phyloP scores from a whole-genome alignment of 2,888 invertebrate species.

The Drosophila anceps region DNA sequence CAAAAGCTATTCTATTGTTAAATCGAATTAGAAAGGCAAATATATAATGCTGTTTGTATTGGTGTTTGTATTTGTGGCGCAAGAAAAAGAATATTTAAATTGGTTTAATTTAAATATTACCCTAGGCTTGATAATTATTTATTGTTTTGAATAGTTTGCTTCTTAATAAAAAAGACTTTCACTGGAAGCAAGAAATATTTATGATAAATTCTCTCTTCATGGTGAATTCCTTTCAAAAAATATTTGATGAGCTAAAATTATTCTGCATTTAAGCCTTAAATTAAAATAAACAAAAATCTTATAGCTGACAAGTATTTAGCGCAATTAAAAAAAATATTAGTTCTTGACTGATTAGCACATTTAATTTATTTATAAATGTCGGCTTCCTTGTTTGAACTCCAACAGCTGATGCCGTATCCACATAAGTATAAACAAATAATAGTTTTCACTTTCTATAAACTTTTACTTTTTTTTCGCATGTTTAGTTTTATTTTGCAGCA shows the following conservation, averaged over 20 bases:
- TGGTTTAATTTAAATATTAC: too few species aligned
- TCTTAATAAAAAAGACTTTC: too few species aligned
- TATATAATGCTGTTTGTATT: background rate
- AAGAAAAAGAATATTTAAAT: background rate
- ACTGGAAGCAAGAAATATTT: too few species aligned
- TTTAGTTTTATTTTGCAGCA: background rate
- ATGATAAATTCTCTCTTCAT: too few species aligned
- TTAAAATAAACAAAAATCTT: background rate
- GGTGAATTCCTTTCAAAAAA: background rate
- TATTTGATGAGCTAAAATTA: background rate
- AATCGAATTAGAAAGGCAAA: background rate
- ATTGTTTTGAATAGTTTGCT: background rate
- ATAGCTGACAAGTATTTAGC: background rate
- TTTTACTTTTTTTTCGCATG: background rate
- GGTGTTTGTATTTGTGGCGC: background rate
- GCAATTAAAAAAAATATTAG: conserved; percentile 7
- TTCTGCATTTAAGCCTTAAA: background rate
- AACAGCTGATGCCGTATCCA: background rate
- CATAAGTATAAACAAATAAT: background rate
- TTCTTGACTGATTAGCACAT: conserved; percentile 3
- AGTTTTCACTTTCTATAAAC: conserved; percentile 9
- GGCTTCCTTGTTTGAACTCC: background rate
- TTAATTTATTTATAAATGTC: background rate
- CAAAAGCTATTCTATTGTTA: background rate
- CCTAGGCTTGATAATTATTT: background rate